Base-by-base conservation (phyloP, 2,888 invertebrate species). In the Adineta ricciae region DNA sequence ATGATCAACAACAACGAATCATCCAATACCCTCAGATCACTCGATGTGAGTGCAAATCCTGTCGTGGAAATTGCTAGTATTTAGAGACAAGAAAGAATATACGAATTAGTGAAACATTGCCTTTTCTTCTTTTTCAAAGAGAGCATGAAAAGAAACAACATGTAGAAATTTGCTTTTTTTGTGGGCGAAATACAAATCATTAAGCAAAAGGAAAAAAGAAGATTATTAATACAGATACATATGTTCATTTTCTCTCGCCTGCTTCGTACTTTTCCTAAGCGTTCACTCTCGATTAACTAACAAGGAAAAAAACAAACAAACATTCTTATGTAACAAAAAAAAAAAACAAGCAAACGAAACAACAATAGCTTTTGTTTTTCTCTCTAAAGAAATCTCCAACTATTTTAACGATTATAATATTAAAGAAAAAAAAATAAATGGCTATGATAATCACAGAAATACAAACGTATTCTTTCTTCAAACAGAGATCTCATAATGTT, bases 401-500 rank as follows among this genome's bases (percentile, higher is more conserved):
- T 32, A 64, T 32, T 16, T 32, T 16, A 64, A 64, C 27, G 27
- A 64, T 64, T 64, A 64, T 19, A 36, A 16, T 32, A 64, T 14
- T 36, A 19, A 32, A 16, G 64, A 32, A 64, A 78, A 78, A 78
- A 78, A 78, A 41, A 78, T 24, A 78, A 24, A 41, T 78, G 78
- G 78, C 64, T 32, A 64, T 32, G 64, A 64, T 32, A 64, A 64
- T 64, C 64, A 64, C 64, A 64, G 64, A 36, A 64, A 64, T 64
- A 19, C 4, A 21, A 21, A 21, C 2, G 21, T 21, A 4, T 52
- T 32, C 19, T 32, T 19, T n/a, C 5, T 9, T 41, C 41, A 78
- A 38, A 78, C 78, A 41, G 78, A 41, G 38, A 78, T 78, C n/a
- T 78, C 78, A 78, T 78, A 78, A 41, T 78, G 41, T 78, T 78